Base-by-base conservation (phyloP, 2,797 vertebrate species). In the Peromyscus nudipes region DNA sequence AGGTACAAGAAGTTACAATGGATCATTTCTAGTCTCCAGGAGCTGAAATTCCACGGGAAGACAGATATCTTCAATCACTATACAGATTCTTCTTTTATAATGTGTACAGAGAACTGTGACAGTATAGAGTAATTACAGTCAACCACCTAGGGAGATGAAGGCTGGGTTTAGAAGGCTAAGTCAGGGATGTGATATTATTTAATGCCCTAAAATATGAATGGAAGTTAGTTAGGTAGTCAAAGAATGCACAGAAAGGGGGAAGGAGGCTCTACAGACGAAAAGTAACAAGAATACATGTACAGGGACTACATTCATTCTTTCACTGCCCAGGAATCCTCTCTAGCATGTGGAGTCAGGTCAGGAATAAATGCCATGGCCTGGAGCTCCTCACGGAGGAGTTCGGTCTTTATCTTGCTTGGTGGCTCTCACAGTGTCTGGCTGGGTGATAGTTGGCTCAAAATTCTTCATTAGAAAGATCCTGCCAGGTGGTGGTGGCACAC, bases 371-470 rank as follows among this genome's bases (percentile, higher is more conserved):
- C 31, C 43, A 37, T 9, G 2, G 71, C 19, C 19, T 88, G 21
- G 4, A 62, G 4, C 55, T 89, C 27, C 64, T 83, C 52, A 1
- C 34, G 52, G 19, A 37, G 23, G 75, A 92, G 14, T 29, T 88
- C 81, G 89, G 23, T 89, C n/a, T 89, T 88, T 92, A 73, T 67
- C 73, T 46, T 87, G 23, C 75, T 12, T 90, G 17, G 31, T 62
- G 34, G 25, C 16, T 69, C 43, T 90, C 34, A 73, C 49, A 71
- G 73, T 29, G 4, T 75, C 34, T 87, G 17, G 29, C 34, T 77
- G 23, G 34, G 57, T 46, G 34, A 92, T 3, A 64, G 14, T 1
- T 21, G 27, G 8, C 11, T 81, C 52, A 46, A 67, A 93, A 17
- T 87, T 27, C 34, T 29, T 81, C 43, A 40, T 64, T 83, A 84